Evolutionary conservation across 2,888 invertebrate genomes (phyloP), one percentile per base, ranked within the genome.

Genomic region (Craniophora ligustri): DNA sequence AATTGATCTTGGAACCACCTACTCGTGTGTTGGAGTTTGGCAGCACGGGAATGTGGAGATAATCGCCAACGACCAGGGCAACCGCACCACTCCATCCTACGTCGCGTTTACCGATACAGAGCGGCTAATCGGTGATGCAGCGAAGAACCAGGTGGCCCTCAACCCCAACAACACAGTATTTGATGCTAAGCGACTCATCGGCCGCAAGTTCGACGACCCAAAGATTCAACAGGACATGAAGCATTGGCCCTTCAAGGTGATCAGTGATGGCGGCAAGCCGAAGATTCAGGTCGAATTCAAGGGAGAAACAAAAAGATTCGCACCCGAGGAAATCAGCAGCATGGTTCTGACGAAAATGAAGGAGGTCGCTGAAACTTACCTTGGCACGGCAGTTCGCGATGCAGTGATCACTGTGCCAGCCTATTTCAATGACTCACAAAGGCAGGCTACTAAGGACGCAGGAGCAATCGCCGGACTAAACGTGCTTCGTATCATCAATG

Each of bases 41-140:
- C 96, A 97, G 82, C 95, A 97, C 80, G 96, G 96, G 55, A 96
- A 96, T 85, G 96, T 97, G 59, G 96, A 97, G 84, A 97, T 97
- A 82, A 97, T 98, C 81, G 97, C 98, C 53, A 98, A 98, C 83
- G 97, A 97, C 84, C 97, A 97, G 88, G 98, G 97, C 62, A 98
- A 98, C 87, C 93, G 97, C 44, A 97, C 97, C 7, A 98, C 97
- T 41, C 97, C 98, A 38, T 97, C 97, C 65, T 98, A 97, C 88
- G 97, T 98, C 41, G 97, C 97, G 4, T 98, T 98, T 85, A 97
- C 97, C 16, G 97, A 98, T 72, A 96, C 95, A 3, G 97, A 98
- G 86, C 94, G 97, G 40, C 93, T 98, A 28, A 97, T 98, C 73
- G 97, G 98, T 32, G 97, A 98, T 91, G 97, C 97, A 13, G 97